Base-by-base conservation (phyloP, 2,888 invertebrate species). In the Himalopsyche kuldschensis region DNA sequence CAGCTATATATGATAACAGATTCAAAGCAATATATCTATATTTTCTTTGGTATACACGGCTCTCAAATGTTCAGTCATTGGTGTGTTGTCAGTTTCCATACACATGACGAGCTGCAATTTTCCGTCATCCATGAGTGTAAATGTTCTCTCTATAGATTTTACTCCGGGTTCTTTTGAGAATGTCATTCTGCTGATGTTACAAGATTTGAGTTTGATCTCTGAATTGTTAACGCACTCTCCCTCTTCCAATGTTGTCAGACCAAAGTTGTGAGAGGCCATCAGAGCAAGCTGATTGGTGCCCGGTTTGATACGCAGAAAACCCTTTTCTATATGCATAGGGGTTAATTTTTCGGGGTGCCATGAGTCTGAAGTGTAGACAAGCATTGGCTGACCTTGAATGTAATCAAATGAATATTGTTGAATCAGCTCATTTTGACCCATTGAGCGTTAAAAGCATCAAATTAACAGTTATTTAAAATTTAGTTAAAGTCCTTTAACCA, bases 251-350 rank as follows among this genome's bases (percentile, higher is more conserved):
- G 92, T 92, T 0, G 92, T 91, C 2, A 94, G 87, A 17, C 94
- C 94, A 87, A 94, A 93, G 88, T 94, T 94, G 87, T 94, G 94
- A 81, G 94, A 92, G 4, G 93, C 89, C 5, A 93, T 87, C 17
- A 94, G 91, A 0, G 93, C 90, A 0, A 94, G 87, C 47, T 92
- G 88, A 17, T 91, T 90, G 0, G 92, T 92, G 11, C 90, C 92
- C 0, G 93, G 93, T 75, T 93, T 91, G 76, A 94, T 91, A 79
- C 93, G 91, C 6, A 94, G 87, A 87, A 93, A 94, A 0, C 94
- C 95, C 55, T 91, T 88, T 88, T 94, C 94, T 80, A 93, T 90
- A 87, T 94, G 94, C 93, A 94, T 93, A 0, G 93, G 93, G 3
- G 88, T 90, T 35, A 91, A 90, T 46, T 90, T 92, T 35, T 90